Conservation (phyloP, 2,888 invertebrate genomes). For the Cryptus armator region DNA sequence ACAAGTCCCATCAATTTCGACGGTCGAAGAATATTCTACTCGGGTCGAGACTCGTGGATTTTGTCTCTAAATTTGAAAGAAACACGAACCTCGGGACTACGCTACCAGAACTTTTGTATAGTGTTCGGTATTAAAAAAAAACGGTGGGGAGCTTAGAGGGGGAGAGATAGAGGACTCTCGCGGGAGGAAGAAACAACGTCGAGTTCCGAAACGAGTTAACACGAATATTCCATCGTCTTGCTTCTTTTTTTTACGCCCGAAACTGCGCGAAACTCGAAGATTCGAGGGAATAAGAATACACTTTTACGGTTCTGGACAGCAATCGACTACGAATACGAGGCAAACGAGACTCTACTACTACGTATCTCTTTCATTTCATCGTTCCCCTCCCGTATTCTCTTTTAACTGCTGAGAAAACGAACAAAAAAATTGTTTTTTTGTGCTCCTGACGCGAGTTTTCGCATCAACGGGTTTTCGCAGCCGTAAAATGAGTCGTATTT, state of each 20-base stretch:
- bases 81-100: slow-evolving; percentile 37
- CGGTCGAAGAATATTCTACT: slow-evolving; percentile 21
- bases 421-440: neutral
- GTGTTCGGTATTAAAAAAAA: neutral
- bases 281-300: slow-evolving; percentile 44
- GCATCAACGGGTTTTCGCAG: neutral
- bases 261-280: slow-evolving; percentile 42
- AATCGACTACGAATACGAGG: slow-evolving; percentile 24
- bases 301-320: slow-evolving; percentile 44
- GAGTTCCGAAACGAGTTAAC: slow-evolving; percentile 66
- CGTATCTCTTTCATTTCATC: slow-evolving; percentile 35
- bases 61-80: slow-evolving; percentile 16
- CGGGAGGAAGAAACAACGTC: slow-evolving; percentile 43
- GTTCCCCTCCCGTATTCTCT: slow-evolving; percentile 29
- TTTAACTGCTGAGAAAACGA: slow-evolving; percentile 33
- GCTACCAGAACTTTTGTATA: slow-evolving; percentile 16
- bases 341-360: slow-evolving; percentile 16
- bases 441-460: neutral
- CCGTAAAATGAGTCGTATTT: neutral
- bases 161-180: neutral
- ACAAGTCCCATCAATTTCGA: slow-evolving; percentile 73
- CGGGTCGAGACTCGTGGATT: neutral
- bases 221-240: slow-evolving; percentile 55
- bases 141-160: neutral
- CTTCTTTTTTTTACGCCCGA: slow-evolving; percentile 52